phyloP scores from a whole-genome alignment of 2,888 invertebrate species.

The Zonitis immaculata region DNA sequence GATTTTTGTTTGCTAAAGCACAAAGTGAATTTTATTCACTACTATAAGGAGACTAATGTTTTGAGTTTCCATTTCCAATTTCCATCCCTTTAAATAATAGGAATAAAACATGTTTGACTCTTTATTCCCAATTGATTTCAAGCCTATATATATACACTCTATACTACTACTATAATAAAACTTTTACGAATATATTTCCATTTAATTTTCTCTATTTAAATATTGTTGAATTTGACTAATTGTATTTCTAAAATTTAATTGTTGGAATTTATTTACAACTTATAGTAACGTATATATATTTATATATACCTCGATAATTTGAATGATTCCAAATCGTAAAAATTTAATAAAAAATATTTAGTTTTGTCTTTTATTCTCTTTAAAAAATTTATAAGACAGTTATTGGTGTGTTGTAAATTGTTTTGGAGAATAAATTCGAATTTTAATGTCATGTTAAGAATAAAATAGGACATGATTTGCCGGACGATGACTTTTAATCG shows the following conservation, averaged over 20 bases:
- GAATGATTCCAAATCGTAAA: too few species aligned
- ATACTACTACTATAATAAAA: too few species aligned
- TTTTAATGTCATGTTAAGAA: neutral
- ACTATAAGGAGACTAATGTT: too few species aligned
- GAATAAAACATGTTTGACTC: neutral
- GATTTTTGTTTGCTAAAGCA: too few species aligned
- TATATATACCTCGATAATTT: too few species aligned
- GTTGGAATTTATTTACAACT: too few species aligned
- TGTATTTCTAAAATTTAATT: neutral
- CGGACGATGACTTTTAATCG: constrained; percentile 16
- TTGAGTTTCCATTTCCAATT: neutral
- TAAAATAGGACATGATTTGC: constrained; percentile 15
- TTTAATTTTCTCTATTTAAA: neutral
- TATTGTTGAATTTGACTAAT: neutral
- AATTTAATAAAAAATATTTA: too few species aligned
- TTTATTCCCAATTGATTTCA: neutral
- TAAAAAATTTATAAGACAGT: too few species aligned
- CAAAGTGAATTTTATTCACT: too few species aligned
- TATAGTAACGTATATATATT: too few species aligned
- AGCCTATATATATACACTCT: too few species aligned
- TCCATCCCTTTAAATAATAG: neutral
- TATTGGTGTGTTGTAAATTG: neutral
- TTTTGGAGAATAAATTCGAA: constrained; percentile 1
- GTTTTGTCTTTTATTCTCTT: neutral
- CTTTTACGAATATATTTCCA: neutral